phyloP scores from a whole-genome alignment of 2,888 invertebrate species.

The Sesia apiformis region DNA sequence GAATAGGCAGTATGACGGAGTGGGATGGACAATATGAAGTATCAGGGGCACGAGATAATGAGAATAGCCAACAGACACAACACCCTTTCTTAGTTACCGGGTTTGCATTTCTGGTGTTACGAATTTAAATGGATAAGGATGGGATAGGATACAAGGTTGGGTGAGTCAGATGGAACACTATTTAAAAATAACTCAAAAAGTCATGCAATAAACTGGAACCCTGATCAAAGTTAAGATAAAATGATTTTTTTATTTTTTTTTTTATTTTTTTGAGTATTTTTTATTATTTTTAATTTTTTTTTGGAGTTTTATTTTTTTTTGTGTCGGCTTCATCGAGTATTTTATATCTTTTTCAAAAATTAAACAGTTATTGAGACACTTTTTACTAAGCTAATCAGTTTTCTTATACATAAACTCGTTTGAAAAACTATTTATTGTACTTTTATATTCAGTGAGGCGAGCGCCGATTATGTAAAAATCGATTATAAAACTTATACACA shows the following conservation, averaged over 20 bases:
- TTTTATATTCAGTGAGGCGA: constrained; percentile 53
- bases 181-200: constrained; percentile 8
- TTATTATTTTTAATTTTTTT: constrained; percentile 36
- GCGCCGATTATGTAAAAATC: constrained; percentile 59
- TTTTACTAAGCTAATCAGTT: constrained; percentile 54
- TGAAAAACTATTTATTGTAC: constrained; percentile 67
- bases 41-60: too few species aligned
- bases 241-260: constrained; percentile 34
- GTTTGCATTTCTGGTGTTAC: too few species aligned
- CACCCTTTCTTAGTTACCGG: too few species aligned
- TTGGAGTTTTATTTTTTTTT: constrained; percentile 32
- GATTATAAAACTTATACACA: constrained; percentile 64
- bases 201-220: constrained; percentile 29
- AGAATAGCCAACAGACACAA: too few species aligned
- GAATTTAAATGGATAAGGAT: too few species aligned
- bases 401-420: constrained; percentile 55
- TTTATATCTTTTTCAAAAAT: constrained; percentile 51
- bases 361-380: constrained; percentile 57
- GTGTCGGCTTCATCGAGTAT: constrained; percentile 28
- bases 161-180: too few species aligned
- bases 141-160: too few species aligned
- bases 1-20: too few species aligned
- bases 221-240: constrained; percentile 37
- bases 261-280: constrained; percentile 26
- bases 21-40: too few species aligned